Base-by-base conservation (phyloP, 2,888 invertebrate genomes). In the Drosophila sordidula region DNA sequence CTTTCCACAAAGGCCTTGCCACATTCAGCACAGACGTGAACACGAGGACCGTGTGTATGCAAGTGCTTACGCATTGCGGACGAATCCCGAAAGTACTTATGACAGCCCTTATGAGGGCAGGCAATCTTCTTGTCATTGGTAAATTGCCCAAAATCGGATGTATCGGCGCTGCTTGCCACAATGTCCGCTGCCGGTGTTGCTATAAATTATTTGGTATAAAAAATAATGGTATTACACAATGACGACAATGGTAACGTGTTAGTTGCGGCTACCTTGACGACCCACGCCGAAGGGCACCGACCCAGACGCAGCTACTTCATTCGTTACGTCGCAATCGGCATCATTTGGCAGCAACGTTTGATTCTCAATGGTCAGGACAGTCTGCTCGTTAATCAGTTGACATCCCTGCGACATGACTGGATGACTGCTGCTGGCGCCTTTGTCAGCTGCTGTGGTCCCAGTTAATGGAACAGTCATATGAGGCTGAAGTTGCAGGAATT, bases 1-100 rank as follows among this genome's bases (percentile, higher is more conserved):
- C 98, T 98, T 92, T 99, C 99, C 14, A 99, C 99, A 92, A 99
- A 99, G 1, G 99, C 98, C 92, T 99, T 99, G 80, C 99, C 99
- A 93, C 99, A 99, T 91, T 99, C 99, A 0, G 98, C 98, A 92
- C 99, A 99, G 0, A 99, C 98, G 89, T 99, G 99, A 0, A 98
- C 98, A 3, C 99, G 93, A 0, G 99, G 99, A 0, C 99, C 99
- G 92, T 99, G 99, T 54, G 99, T 99, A 92, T 99, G 98, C 44
- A 99, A 93, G 91, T 99, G 99, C 91, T 99, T 99, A 58, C 98
- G 94, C 98, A 99, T 98, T 4, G 98, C 98, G 0, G 98, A 98
- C 92, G 98, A 98, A 92, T 99, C 99, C 55, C 98, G 94, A 92
- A 99, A 99, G 97, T 98, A 98, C 93, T 99, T 99, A 58, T 96